A percentile compares a stretch with the other conserved stretches of the same genome.
phyloP scores from a whole-genome alignment of 2,113 vertebrate species.

The Bucco capensis region DNA sequence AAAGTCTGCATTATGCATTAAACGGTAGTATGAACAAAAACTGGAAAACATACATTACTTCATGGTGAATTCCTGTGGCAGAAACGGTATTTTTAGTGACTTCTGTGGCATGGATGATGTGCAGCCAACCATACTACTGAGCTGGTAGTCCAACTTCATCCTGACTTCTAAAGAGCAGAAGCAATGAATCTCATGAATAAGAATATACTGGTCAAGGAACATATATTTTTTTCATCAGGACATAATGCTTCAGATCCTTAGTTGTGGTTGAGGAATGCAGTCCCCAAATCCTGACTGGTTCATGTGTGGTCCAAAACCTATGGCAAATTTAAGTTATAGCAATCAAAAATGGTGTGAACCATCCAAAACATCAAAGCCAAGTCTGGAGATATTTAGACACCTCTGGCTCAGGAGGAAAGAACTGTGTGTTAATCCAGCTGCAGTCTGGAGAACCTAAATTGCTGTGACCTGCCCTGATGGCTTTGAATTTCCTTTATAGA shows the following conservation, averaged over 20 bases:
- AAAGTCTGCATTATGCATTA: not conserved
- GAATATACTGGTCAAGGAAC: not conserved
- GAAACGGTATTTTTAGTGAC: not conserved
- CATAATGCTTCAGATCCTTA: not conserved
- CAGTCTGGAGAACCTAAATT: not conserved
- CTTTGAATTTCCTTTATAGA: not conserved
- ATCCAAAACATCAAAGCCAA: not conserved
- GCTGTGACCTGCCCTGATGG: not conserved
- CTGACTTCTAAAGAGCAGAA: not conserved
- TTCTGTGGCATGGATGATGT: not conserved
- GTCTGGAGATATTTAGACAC: not conserved
- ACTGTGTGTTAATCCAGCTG: not conserved
- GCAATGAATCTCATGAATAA: not conserved
- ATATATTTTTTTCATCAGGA: not conserved
- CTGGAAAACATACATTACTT: not conserved
- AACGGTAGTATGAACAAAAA: conserved; percentile 14
- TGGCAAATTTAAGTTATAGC: not conserved
- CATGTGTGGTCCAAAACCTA: not conserved
- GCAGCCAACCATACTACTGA: not conserved
- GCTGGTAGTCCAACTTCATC: not conserved
- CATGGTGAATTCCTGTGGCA: not conserved
- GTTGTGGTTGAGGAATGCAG: not conserved
- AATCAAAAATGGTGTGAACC: not conserved
- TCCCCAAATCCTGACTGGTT: not conserved
- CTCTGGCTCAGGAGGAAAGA: not conserved